Conservation (phyloP, 2,888 invertebrate species). For the Endotricha flammealis region DNA sequence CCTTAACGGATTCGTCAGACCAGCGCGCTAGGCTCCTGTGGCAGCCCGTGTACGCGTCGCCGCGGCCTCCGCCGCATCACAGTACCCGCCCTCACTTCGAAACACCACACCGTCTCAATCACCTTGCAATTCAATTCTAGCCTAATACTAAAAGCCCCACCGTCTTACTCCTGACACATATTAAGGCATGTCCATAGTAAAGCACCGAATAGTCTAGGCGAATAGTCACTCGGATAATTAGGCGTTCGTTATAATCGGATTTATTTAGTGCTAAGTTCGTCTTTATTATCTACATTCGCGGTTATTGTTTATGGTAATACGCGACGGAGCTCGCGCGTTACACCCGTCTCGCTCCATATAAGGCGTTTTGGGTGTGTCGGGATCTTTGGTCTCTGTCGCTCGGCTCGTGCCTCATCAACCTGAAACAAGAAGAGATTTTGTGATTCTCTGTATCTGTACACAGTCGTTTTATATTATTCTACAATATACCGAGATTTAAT, state of each 20-base stretch:
- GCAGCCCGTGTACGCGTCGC: constrained; percentile 37
- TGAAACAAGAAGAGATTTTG: too few species aligned
- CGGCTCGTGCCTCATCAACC: constrained; percentile 48
- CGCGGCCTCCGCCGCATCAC: constrained; percentile 64
- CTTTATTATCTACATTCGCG: constrained; percentile 63
- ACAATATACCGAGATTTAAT: too few species aligned
- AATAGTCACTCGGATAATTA: constrained; percentile 34
- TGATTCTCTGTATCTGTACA: too few species aligned
- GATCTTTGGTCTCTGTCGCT: constrained; percentile 48
- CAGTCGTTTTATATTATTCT: too few species aligned
- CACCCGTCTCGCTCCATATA: constrained; percentile 73
- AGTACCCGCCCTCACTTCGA: constrained; percentile 34
- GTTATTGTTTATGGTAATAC: constrained; percentile 51
- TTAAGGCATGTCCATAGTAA: constrained; percentile 46
- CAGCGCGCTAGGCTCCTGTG: constrained; percentile 37
- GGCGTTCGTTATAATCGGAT: constrained; percentile 32
- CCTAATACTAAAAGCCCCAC: constrained; percentile 30
- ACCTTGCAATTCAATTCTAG: constrained; percentile 26
- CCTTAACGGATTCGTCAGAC: constrained; percentile 73
- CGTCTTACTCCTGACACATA: constrained; percentile 26
- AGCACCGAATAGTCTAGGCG: constrained; percentile 39
- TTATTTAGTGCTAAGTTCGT: constrained; percentile 26
- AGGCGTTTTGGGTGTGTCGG: constrained; percentile 52
- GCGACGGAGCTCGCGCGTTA: constrained; percentile 60
- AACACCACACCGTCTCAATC: constrained; percentile 39